These are phyloP conservation scores for Tethya wilhelma DNA, from an alignment of 37 sponge, comb jelly and placozoan genomes.

Conservation along the genomic window DNA sequence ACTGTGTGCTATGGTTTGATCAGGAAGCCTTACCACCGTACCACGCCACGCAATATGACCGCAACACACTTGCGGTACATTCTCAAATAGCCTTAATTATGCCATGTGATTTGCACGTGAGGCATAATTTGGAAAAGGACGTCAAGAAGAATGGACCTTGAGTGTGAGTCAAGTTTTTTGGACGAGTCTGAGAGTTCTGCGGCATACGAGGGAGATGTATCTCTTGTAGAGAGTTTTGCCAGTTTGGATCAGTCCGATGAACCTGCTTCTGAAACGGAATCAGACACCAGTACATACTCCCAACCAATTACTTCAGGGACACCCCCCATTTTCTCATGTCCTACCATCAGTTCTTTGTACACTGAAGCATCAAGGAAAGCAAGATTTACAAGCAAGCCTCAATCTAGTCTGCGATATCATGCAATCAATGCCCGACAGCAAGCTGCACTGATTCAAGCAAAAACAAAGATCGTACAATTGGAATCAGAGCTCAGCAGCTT, in stretches of 20 bases:
- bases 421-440: constrained; percentile 3
- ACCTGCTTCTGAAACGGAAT: neutral
- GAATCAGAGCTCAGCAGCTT: constrained; percentile 18
- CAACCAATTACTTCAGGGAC: no score
- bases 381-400: neutral
- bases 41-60: no score
- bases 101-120: neutral
- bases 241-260: neutral
- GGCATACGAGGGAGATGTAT: neutral
- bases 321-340: neutral
- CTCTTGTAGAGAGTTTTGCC: neutral
- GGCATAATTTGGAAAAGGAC: no score
- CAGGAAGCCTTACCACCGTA: no score
- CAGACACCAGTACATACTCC: no score
- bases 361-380: neutral
- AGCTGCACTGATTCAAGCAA: constrained; percentile 29
- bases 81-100: no score
- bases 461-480: constrained; percentile 11
- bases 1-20: no score
- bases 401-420: neutral
- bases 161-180: neutral
- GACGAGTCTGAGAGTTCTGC: neutral
- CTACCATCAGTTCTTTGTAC: neutral
- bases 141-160: neutral
- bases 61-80: no score